Evolutionary conservation across 2,113 vertebrate genomes (phyloP), one percentile per base, ranked within the genome.

Genomic region (Physeter macrocephalus): DNA sequence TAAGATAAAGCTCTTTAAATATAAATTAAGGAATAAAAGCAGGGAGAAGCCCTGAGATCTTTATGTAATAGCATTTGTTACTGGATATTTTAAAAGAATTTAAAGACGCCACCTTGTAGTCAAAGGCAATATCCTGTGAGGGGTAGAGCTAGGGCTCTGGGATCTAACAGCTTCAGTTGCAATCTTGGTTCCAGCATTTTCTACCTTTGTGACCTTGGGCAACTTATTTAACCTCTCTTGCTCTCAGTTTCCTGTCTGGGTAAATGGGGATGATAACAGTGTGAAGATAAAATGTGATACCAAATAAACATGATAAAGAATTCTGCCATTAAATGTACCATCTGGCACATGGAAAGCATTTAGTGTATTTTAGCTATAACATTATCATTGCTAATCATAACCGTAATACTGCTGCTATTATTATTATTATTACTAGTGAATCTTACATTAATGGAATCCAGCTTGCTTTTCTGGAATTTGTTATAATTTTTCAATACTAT

Each of bases 11-110:
- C 54, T 92, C 20, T 90, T 87, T 90, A 64, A 88, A 90, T 69
- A 72, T 94, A 74, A 83, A 25, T 4, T 88, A 95, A 93, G 41
- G 25, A 97, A 78, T 92, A 66, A 75, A 75, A 80, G 49, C 62
- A 69, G 25, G 31, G 21, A 97, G 81, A 91, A 90, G 21, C 74
- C n/a, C 46, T 95, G 90, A 81, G 59, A 27, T 95, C 61, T 93
- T 97, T 90, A 69, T 69, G 29, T 88, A 96, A 90, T 88, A 57
- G 59, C 66, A 92, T 97, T 97, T 96, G 64, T 80, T 83, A 93
- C 14, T 90, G 43, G 41, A 54, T 95, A 87, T 95, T 95, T 93
- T 90, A 14, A 66, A 94, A 92, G 80, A 87, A 10, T 71, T 95
- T 94, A 72, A 86, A 93, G 72, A 66, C 34, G 10, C 39, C 27